Evolutionary conservation across 2,888 invertebrate genomes (phyloP), one percentile per base, ranked within the genome.

Genomic region (Microctonus aethiopoides): DNA sequence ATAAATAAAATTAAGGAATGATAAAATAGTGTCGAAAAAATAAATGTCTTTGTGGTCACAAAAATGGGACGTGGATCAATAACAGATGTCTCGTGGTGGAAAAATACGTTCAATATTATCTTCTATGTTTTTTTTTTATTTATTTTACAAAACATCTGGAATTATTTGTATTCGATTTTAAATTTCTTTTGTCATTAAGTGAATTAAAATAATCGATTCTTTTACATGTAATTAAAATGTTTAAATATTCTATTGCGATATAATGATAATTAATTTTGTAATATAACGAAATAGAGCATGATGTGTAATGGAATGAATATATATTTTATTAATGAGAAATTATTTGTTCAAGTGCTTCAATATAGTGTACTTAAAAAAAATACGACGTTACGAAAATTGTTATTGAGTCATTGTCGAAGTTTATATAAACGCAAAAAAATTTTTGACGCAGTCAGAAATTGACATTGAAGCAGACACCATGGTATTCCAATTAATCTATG

Each of bases 81-180:
- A 41, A 36, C 26, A 9, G 29, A 46, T 56, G 54, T 68, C 52
- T 22, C 46, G 54, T 32, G 62, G 32, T 60, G 59, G 26, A 56
- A 9, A 56, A 56, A 56, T 56, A 7, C 1, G 13, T 10, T 24
- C n/a, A 22, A 29, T 56, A 7, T 7, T 26, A 0, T 56, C 46
- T 1, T 1, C 20, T 16, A 7, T 6, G 16, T 46, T 3, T 46
- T 46, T 46, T 16, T 5, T 46, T 9, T 46, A 36, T n/a, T n/a
- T n/a, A n/a, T n/a, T n/a, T 36, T n/a, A 39, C n/a, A 39, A 39
- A 13, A 39, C n/a, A 39, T 11, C 3, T 39, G 11, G 36, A n/a
- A n/a, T 4, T 10, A 39, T 39, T 39, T 39, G 39, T 39, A n/a
- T 39, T 13, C 9, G n/a, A 39, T n/a, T 39, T 2, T 5, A 13